phyloP scores from a whole-genome alignment of 2,797 vertebrate species.

The Phyllotis vaccarum region DNA sequence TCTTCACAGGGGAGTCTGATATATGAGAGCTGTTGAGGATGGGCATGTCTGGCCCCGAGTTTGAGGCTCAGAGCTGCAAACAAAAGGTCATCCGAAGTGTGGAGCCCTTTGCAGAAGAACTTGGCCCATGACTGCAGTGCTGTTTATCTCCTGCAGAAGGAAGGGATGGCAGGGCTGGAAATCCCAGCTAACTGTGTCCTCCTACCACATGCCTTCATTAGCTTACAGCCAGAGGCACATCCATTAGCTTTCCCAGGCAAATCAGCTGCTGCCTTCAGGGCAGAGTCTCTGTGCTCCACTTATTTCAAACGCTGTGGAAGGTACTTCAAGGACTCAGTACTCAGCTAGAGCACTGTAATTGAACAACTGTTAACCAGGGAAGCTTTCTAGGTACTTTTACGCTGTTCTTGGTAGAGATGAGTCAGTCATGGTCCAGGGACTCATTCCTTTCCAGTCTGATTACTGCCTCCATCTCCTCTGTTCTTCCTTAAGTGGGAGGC shows the following conservation, averaged over 20 bases:
- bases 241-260: neutral
- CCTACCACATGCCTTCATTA: neutral
- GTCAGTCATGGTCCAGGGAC: neutral
- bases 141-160: neutral
- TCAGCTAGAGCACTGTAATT: conserved; percentile 20
- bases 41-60: neutral
- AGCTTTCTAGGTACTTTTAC: neutral
- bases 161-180: neutral
- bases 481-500: neutral
- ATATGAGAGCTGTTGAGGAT: neutral
- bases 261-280: neutral
- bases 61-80: neutral
- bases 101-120: conserved; percentile 8
- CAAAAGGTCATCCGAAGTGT: neutral
- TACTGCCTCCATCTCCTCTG: neutral
- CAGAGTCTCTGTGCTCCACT: neutral
- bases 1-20: neutral
- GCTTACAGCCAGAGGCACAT: neutral
- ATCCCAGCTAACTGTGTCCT: neutral
- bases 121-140: neutral
- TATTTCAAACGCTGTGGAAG: neutral
- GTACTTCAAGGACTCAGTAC: conserved; percentile 50
- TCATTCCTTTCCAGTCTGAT: neutral
- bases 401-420: conserved; percentile 7
- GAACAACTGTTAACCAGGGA: conserved; percentile 32